These are phyloP conservation scores for Enteromius afrohamiltoni DNA, from an alignment of 2,797 vertebrate species.

Conservation along the genomic window DNA sequence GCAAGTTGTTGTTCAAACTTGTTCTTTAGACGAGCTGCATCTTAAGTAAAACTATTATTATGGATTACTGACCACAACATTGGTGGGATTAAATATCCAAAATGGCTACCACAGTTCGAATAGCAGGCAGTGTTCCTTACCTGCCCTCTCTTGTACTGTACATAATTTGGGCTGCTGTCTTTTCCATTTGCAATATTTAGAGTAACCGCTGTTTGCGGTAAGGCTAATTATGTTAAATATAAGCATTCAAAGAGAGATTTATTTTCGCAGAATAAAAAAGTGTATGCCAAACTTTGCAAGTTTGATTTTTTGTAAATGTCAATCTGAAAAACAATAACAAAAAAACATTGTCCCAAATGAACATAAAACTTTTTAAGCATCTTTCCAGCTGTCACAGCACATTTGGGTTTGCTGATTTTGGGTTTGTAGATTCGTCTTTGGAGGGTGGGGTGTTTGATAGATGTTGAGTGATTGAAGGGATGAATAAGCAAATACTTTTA, in stretches of 20 bases:
- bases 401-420: neutral
- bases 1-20: constrained; percentile 63
- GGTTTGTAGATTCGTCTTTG: neutral
- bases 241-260: neutral
- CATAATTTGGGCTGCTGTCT: constrained; percentile 14
- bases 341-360: neutral
- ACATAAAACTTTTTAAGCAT: neutral
- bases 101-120: constrained; percentile 41
- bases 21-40: constrained; percentile 56
- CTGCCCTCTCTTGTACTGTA: constrained; percentile 40
- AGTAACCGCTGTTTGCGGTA: neutral
- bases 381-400: neutral
- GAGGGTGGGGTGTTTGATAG: neutral
- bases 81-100: constrained; percentile 37
- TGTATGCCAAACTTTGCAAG: neutral
- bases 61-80: constrained; percentile 37
- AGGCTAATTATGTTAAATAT: neutral
- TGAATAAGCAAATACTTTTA: neutral
- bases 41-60: constrained; percentile 51
- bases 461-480: neutral
- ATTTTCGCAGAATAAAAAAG: neutral
- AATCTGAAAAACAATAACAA: neutral
- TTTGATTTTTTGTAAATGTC: neutral
- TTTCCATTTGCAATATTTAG: constrained; percentile 40
- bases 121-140: constrained; percentile 42